phyloP scores from a whole-genome alignment of 1,140 invertebrate species.

The Tetramorium simillimum region DNA sequence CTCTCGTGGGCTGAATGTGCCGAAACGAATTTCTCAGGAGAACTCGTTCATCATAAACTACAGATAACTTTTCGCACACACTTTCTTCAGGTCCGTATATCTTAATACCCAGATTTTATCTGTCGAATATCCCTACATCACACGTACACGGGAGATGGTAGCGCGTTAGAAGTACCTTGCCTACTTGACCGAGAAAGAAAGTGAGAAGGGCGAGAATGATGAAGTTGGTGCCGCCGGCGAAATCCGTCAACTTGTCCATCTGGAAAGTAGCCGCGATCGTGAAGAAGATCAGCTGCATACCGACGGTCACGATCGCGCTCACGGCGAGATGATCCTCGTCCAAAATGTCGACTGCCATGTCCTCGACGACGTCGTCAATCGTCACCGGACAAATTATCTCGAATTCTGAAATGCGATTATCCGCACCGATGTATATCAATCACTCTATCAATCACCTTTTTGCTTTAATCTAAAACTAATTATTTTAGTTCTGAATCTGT shows the following conservation, averaged over 20 bases:
- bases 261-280: conserved; percentile 93
- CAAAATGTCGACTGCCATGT: conserved; percentile 89
- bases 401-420: conserved; percentile 52
- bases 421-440: background rate
- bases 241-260: conserved; percentile 96
- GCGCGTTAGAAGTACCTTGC: conserved; percentile 85
- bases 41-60: background rate
- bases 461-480: background rate
- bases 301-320: conserved; percentile 94
- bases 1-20: background rate
- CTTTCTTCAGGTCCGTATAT: background rate
- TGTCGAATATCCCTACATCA: background rate
- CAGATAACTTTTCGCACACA: background rate
- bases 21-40: background rate
- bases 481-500: no score
- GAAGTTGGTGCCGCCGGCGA: conserved; percentile 96
- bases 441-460: background rate
- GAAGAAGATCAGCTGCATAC: conserved; percentile 96
- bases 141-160: background rate
- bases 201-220: conserved; percentile 94
- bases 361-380: conserved; percentile 31
- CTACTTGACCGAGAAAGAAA: conserved; percentile 93
- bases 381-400: conserved; percentile 59
- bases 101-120: background rate
- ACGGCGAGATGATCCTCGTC: conserved; percentile 95